These are phyloP conservation scores for Rhincodon typus DNA, from an alignment of 2,797 vertebrate genomes.

Conservation along the genomic window DNA sequence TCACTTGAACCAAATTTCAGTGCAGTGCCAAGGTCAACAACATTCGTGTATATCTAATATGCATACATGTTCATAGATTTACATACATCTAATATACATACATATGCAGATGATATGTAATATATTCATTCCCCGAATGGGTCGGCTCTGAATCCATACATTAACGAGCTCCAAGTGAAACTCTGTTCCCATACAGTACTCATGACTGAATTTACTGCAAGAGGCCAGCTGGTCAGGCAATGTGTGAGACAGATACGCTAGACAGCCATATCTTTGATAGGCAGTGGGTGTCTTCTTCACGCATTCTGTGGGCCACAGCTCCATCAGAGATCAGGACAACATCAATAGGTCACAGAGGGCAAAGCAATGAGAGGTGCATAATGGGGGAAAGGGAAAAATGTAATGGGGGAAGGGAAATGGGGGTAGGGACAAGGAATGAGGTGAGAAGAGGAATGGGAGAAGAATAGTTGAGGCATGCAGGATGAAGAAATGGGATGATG, in stretches of 20 bases:
- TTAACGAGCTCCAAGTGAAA: not conserved
- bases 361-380: not conserved
- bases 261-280: not conserved
- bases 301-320: not conserved
- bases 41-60: no score
- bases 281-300: not conserved
- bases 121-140: no score
- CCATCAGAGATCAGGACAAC: not conserved
- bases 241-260: not conserved
- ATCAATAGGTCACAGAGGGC: not conserved
- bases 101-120: no score
- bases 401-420: not conserved
- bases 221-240: not conserved
- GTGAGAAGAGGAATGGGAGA: no score
- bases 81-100: no score
- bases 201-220: not conserved
- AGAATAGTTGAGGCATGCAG: no score
- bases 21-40: no score
- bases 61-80: no score
- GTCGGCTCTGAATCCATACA: not conserved
- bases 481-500: no score
- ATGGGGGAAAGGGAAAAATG: no score
- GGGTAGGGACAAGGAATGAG: no score
- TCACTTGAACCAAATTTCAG: not conserved
- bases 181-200: not conserved